phyloP scores from a whole-genome alignment of 1,140 invertebrate genomes.

The Pseudomyrmex cubaensis region DNA sequence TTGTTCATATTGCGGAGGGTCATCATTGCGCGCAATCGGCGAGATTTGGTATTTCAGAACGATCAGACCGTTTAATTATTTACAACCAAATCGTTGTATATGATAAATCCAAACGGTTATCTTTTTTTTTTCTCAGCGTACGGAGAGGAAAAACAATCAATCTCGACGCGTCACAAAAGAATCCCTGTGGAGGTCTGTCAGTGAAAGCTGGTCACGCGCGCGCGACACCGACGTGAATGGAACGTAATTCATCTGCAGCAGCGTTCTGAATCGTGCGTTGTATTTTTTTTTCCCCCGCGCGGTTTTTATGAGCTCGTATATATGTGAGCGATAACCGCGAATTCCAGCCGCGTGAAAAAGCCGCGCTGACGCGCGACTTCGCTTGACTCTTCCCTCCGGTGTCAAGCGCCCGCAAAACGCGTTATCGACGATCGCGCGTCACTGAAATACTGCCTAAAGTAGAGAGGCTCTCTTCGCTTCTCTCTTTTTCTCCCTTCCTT shows the following conservation, averaged over 20 bases:
- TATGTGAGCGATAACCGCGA: constrained; percentile 36
- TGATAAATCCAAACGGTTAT: no score
- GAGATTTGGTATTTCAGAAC: no score
- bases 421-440: constrained; percentile 47
- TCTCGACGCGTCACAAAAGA: neutral
- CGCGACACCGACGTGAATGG: constrained; percentile 20
- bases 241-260: constrained; percentile 44
- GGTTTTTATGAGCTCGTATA: constrained; percentile 25
- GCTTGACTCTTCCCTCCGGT: constrained; percentile 47
- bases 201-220: constrained; percentile 6
- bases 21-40: no score
- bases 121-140: neutral
- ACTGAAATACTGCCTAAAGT: constrained; percentile 58
- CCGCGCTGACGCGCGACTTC: constrained; percentile 35
- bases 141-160: constrained; percentile 11
- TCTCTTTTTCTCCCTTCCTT: neutral
- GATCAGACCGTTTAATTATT: no score
- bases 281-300: constrained; percentile 15
- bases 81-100: no score
- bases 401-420: constrained; percentile 49
- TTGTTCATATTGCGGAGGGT: no score
- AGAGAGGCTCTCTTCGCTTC: neutral
- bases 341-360: neutral
- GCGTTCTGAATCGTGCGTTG: constrained; percentile 1
- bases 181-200: neutral